phyloP scores from a whole-genome alignment of 2,797 vertebrate species.

The Eospalax fontanierii region DNA sequence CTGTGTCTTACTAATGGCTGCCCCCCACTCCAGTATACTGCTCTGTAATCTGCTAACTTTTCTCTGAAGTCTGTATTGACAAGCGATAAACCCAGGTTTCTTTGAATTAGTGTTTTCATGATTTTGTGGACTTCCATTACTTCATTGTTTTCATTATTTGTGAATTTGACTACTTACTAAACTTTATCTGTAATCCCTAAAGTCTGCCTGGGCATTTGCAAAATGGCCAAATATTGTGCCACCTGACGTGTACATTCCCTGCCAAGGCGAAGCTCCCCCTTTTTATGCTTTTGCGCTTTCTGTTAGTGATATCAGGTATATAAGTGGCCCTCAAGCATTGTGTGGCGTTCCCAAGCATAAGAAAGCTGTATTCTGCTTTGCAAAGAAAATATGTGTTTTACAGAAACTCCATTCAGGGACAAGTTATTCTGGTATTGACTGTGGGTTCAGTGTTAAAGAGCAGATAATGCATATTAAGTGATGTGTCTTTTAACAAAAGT shows the following conservation, averaged over 20 bases:
- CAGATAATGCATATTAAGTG: not conserved
- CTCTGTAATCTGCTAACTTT: not conserved
- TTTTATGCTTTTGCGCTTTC: not conserved
- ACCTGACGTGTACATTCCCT: not conserved
- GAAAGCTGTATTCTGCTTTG: not conserved
- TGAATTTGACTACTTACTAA: slow-evolving; percentile 4
- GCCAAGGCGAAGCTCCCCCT: not conserved
- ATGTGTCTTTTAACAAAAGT: not conserved
- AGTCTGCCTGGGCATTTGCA: not conserved
- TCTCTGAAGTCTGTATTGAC: slow-evolving; percentile 3
- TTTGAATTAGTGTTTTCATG: not conserved
- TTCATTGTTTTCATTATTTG: not conserved
- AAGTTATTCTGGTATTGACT: not conserved
- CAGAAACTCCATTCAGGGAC: not conserved
- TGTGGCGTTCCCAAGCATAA: not conserved
- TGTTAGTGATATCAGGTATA: not conserved
- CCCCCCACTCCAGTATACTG: not conserved
- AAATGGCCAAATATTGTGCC: not conserved
- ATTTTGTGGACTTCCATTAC: not conserved
- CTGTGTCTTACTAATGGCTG: not conserved
- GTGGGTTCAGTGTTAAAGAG: not conserved
- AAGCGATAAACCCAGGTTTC: not conserved
- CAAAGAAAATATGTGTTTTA: not conserved
- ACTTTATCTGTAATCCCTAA: not conserved
- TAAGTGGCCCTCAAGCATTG: not conserved